Percentiles rank a stretch among this genome's conserved stretches.
These are phyloP conservation scores for Steinernema scapterisci DNA, from an alignment of 2,888 invertebrate genomes.

Conservation along the genomic window DNA sequence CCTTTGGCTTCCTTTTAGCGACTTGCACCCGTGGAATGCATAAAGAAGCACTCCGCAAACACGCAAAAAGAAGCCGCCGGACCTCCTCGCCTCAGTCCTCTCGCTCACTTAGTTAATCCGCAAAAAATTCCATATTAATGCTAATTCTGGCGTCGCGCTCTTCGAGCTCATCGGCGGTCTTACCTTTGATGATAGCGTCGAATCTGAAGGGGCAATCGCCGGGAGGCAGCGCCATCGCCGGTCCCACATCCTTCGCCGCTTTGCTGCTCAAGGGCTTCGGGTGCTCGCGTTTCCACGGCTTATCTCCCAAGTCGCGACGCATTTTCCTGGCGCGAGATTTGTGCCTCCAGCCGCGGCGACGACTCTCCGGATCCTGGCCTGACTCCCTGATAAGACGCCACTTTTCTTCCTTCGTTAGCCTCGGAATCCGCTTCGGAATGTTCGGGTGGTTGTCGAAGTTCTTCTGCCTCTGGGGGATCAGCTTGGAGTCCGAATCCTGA, in stretches of 20 bases:
- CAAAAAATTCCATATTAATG: too few relatives aligned
- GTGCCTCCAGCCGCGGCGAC: neutral
- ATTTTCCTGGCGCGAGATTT: neutral
- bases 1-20: too few relatives aligned
- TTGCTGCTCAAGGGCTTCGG: conserved; percentile 8
- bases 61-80: too few relatives aligned
- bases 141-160: too few relatives aligned
- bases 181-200: conserved; percentile 61
- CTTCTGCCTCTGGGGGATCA: neutral
- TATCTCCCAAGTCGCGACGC: conserved; percentile 19
- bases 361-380: conserved; percentile 15
- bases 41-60: too few relatives aligned
- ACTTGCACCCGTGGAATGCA: too few relatives aligned
- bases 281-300: conserved; percentile 26
- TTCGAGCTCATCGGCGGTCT: too few relatives aligned
- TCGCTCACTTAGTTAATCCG: too few relatives aligned
- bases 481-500: neutral
- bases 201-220: conserved; percentile 54
- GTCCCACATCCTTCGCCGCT: neutral
- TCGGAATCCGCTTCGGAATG: neutral
- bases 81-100: too few relatives aligned
- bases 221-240: conserved; percentile 36
- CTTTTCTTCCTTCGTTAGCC: conserved; percentile 7
- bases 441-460: neutral
- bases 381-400: conserved; percentile 28